phyloP scores from a whole-genome alignment of 2,888 invertebrate genomes.

The Polydrusus tereticollis region DNA sequence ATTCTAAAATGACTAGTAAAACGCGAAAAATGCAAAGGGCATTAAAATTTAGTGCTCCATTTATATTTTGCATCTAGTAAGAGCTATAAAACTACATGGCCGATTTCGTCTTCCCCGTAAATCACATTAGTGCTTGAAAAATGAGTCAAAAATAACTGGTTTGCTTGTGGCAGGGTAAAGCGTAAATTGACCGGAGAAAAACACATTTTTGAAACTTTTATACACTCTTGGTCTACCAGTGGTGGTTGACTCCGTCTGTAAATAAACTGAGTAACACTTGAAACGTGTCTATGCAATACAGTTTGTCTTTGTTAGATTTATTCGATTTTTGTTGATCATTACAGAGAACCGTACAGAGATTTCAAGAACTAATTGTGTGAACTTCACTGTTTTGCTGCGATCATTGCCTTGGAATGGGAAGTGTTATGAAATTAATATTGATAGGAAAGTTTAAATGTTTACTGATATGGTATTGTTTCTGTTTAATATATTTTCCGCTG shows the following conservation, averaged over 20 bases:
- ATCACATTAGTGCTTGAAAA: slow-evolving; percentile 37
- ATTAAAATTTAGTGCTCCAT: slow-evolving; percentile 35
- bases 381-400: too few species aligned
- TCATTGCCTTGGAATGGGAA: too few species aligned
- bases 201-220: background rate
- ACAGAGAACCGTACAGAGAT: too few species aligned
- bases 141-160: slow-evolving; percentile 21
- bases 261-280: too few species aligned
- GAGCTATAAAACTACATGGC: slow-evolving; percentile 36
- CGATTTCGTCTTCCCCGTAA: slow-evolving; percentile 43
- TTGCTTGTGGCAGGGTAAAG: background rate
- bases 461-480: too few species aligned
- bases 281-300: too few species aligned
- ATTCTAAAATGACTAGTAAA: slow-evolving; percentile 19
- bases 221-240: background rate
- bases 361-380: too few species aligned
- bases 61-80: slow-evolving; percentile 35
- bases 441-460: too few species aligned
- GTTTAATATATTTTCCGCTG: too few species aligned
- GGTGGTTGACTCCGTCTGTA: background rate
- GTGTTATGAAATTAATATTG: too few species aligned
- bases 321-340: too few species aligned
- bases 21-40: slow-evolving; percentile 3
- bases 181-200: background rate
- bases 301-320: too few species aligned